phyloP scores from a whole-genome alignment of 2,888 invertebrate genomes.

The Lysandra coridon region DNA sequence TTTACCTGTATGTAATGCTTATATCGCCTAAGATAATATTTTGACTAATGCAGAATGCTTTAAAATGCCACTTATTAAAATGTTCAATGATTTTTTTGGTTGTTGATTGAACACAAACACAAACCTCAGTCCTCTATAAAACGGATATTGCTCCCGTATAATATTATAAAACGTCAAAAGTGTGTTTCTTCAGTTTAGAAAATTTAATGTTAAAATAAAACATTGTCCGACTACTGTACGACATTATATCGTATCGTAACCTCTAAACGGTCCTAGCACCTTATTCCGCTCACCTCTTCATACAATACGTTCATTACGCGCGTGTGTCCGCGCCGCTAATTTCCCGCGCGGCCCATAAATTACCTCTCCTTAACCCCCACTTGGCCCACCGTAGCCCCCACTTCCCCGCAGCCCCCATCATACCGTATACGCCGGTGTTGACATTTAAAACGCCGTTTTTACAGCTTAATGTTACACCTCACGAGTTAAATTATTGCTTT shows the following conservation, averaged over 20 bases:
- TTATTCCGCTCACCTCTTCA: constrained; percentile 35
- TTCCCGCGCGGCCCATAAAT: constrained; percentile 52
- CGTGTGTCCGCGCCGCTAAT: constrained; percentile 46
- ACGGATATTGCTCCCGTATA: no score
- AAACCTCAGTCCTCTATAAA: no score
- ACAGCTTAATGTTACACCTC: constrained; percentile 6
- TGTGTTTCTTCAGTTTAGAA: neutral
- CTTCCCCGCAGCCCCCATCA: neutral
- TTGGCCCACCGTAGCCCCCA: constrained; percentile 21
- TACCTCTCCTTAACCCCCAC: constrained; percentile 39
- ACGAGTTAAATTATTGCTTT: constrained; percentile 23
- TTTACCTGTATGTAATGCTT: no score
- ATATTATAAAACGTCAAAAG: no score
- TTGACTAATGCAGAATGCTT: no score
- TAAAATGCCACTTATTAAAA: no score
- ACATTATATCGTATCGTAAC: neutral
- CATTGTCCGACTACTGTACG: neutral
- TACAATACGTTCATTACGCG: constrained; percentile 46
- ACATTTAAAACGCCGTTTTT: constrained; percentile 27
- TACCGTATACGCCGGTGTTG: constrained; percentile 18
- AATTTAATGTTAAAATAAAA: neutral
- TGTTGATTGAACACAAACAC: no score
- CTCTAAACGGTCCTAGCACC: neutral
- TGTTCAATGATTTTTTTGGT: no score
- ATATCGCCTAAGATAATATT: no score